Evolutionary conservation across 2,113 vertebrate species (phyloP).

Genomic region (Lamprotornis superbus): DNA sequence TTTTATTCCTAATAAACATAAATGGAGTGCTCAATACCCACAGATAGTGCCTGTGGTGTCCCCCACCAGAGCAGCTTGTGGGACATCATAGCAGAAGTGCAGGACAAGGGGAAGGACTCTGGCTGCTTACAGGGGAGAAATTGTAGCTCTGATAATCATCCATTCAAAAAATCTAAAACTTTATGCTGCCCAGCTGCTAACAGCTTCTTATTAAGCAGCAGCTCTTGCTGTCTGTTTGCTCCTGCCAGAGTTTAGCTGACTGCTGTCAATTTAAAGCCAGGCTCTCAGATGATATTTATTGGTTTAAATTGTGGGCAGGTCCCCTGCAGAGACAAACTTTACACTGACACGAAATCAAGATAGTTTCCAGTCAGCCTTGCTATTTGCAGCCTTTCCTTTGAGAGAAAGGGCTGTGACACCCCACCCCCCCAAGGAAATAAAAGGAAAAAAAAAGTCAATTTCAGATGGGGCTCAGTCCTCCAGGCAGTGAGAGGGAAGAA

Average conservation of each 20-base stretch:
- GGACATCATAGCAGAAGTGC: not conserved
- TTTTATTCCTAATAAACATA: not conserved
- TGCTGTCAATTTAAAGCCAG: not conserved
- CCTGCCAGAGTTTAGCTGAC: not conserved
- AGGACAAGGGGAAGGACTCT: not conserved
- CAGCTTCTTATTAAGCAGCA: not conserved
- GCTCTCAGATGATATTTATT: not conserved
- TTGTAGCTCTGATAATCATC: fast-evolving
- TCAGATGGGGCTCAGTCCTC: not conserved
- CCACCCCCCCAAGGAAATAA: not conserved
- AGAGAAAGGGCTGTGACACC: not conserved
- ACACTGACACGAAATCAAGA: not conserved
- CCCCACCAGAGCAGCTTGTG: not conserved
- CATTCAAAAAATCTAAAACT: not conserved
- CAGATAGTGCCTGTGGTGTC: fast-evolving
- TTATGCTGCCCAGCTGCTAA: not conserved
- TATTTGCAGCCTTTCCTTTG: not conserved
- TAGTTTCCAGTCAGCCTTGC: not conserved
- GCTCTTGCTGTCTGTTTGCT: not conserved
- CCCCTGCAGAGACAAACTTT: not conserved
- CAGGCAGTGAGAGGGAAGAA: not conserved
- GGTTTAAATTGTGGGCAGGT: not conserved
- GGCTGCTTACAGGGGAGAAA: not conserved
- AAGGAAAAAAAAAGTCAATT: not conserved
- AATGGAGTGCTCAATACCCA: not conserved